Evolutionary conservation across 2,113 vertebrate genomes (phyloP), one percentile per base, ranked within the genome.

Genomic region (Calidris pygmaea): DNA sequence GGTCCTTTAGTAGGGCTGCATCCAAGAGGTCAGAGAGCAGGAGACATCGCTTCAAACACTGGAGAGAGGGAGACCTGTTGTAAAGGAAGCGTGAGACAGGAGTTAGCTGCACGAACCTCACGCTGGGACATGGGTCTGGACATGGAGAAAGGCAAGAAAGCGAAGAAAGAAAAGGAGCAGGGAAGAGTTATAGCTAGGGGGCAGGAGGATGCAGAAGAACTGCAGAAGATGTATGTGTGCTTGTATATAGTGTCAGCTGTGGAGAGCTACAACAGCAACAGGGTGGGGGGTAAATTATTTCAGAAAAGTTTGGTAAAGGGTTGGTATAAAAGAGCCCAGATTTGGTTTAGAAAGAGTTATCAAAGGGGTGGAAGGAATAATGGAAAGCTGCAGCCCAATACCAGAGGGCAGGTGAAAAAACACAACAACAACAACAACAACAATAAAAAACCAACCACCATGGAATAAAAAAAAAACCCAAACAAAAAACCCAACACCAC

Each of bases 1-100:
- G 75, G 12, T 72, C 70, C 37, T 95, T 82, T 39, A 71, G 26
- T 14, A 50, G 32, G 24, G 11, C 30, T 68, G 48, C 53, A 47
- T 68, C 39, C 70, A 58, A 48, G 53, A 60, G 35, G 16, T 66
- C 32, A 37, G 53, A 89, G 53, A 56, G 35, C 48, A 79, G 30
- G 13, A 72, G 27, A 27, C 45, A 56, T 23, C 2, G 0, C 45
- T 76, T 22, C 6, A 14, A 12, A 11, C 9, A 3, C 1, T 27
- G 12, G 26, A 67, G 30, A 72, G 41, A 84, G 4, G 84, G 3
- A 47, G 45, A 47, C 2, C 2, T 5, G 0, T 10, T 6, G 5
- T 8, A 63, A 92, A 50, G 41, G 12, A 82, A 75, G 14, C 3
- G 0, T 56, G 53, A 78, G n/a, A 48, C 1, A 56, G 6, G 41